These are phyloP conservation scores for Drosophila villosipedis DNA, from an alignment of 2,888 invertebrate species.

Conservation along the genomic window DNA sequence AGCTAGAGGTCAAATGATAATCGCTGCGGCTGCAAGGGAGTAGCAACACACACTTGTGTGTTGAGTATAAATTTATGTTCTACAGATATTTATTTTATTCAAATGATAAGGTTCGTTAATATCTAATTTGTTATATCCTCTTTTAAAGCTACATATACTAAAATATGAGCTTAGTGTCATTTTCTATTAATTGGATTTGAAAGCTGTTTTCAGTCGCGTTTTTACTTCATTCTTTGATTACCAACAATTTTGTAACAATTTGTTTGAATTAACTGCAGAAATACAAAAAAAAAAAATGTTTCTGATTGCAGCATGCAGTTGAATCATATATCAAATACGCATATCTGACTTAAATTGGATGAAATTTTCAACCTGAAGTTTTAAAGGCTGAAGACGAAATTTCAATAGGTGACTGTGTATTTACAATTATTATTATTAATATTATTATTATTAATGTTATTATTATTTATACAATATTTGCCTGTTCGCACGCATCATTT, in stretches of 20 bases:
- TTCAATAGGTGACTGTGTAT: background rate
- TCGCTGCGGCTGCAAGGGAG: too few relatives aligned
- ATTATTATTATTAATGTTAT: too few relatives aligned
- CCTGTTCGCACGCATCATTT: background rate
- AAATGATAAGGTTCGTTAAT: background rate
- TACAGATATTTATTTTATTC: background rate
- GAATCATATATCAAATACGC: background rate
- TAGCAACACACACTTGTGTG: background rate
- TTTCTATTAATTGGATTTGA: background rate
- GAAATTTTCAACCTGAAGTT: background rate
- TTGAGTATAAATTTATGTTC: background rate
- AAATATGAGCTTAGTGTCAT: background rate
- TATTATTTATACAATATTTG: background rate
- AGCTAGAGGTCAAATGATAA: background rate
- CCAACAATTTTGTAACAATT: background rate
- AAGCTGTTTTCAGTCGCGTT: background rate
- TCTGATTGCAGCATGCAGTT: background rate
- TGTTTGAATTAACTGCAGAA: too few relatives aligned
- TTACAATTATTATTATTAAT: background rate
- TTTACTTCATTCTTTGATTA: background rate
- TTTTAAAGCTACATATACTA: background rate
- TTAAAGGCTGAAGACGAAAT: background rate
- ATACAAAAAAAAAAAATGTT: background rate
- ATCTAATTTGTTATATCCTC: background rate
- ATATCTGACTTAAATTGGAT: background rate